A percentile compares a stretch with the other conserved stretches of the same genome.
Evolutionary conservation across 2,113 vertebrate genomes (phyloP).

Genomic region (Malaclemys terrapin): DNA sequence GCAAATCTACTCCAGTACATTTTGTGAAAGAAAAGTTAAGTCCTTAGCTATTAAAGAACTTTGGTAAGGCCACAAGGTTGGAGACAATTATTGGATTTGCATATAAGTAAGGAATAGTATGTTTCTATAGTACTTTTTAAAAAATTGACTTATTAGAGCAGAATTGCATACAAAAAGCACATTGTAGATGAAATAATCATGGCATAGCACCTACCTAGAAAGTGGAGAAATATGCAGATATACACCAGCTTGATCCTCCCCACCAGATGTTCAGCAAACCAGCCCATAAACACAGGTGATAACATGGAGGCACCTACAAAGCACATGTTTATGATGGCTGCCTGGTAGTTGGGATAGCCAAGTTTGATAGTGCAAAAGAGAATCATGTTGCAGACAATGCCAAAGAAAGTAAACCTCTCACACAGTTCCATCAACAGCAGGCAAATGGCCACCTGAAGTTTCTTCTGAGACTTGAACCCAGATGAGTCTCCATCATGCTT

Average conservation of each 20-base stretch:
- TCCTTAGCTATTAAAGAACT: background rate
- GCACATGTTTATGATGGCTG: conserved; percentile 87
- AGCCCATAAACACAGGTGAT: conserved; percentile 82
- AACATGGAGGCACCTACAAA: conserved; percentile 89
- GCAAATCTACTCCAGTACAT: background rate
- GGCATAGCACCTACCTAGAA: conserved; percentile 86
- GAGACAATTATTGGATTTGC: background rate
- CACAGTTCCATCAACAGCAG: conserved; percentile 91
- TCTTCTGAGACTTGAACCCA: background rate
- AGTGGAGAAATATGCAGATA: conserved; percentile 88
- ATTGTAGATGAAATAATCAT: background rate
- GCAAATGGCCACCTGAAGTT: conserved; percentile 79
- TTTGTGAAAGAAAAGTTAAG: background rate
- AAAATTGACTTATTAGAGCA: background rate
- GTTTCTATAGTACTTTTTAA: background rate
- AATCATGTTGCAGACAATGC: conserved; percentile 94
- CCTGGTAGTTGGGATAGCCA: conserved; percentile 87
- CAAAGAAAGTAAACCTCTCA: conserved; percentile 91
- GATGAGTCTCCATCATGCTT: background rate
- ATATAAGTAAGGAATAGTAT: accelerated
- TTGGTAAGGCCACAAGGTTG: accelerated
- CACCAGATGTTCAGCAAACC: conserved; percentile 85
- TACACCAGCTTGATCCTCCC: conserved; percentile 87
- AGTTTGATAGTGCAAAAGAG: conserved; percentile 91
- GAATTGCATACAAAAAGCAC: background rate